These are phyloP conservation scores for Oncorhynchus kisutch DNA, from an alignment of 2,113 vertebrate genomes.

Conservation along the genomic window DNA sequence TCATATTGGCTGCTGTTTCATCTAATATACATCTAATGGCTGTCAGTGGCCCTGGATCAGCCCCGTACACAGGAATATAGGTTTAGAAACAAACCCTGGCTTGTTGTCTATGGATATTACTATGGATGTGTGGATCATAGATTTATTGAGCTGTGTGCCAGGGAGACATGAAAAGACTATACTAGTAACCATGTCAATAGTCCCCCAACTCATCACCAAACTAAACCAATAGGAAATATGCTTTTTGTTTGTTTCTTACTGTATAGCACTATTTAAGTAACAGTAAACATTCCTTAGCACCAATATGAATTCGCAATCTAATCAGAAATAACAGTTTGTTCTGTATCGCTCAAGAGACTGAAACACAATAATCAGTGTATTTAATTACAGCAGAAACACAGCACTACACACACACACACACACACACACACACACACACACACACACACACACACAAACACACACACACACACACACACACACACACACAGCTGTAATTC, in stretches of 20 bases:
- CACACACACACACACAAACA: conserved; percentile 14
- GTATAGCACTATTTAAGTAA: neutral
- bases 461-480: conserved; percentile 7
- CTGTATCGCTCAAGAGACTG: too few species aligned
- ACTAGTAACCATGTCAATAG: too few species aligned
- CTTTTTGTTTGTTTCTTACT: too few species aligned
- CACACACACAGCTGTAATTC: conserved; percentile 7
- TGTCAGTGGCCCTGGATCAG: conserved; percentile 61
- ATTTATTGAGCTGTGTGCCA: too few species aligned
- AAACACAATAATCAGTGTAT: neutral
- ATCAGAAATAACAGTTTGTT: neutral
- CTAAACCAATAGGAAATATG: too few species aligned
- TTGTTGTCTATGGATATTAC: conserved; percentile 10
- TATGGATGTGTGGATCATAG: conserved; percentile 12
- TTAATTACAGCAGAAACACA: neutral
- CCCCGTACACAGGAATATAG: conserved; percentile 38
- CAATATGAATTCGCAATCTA: neutral
- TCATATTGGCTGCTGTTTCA: conserved; percentile 72
- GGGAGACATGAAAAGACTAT: too few species aligned
- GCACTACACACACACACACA: conserved; percentile 12
- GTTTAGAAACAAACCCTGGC: neutral
- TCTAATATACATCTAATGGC: conserved; percentile 73
- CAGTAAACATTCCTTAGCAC: neutral
- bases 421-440: conserved; percentile 5
- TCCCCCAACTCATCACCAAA: too few species aligned